These are phyloP conservation scores for Polylopha cassiicola DNA, from an alignment of 2,888 invertebrate species.

Conservation along the genomic window DNA sequence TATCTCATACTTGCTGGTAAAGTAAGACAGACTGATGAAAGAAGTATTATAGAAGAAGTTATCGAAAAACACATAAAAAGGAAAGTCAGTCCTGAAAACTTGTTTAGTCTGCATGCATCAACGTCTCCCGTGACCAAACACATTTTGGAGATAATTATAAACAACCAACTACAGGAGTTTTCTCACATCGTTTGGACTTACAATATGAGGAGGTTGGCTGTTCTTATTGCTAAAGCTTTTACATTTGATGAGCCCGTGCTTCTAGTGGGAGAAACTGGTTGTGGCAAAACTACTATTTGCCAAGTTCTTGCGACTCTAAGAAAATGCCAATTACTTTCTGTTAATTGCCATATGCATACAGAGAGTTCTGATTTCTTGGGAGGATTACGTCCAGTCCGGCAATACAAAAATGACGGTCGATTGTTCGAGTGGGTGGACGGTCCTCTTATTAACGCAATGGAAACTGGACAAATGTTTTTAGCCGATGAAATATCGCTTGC, in stretches of 20 bases:
- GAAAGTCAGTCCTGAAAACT: constrained; percentile 80
- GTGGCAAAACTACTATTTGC: constrained; percentile 97
- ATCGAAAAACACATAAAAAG: constrained; percentile 88
- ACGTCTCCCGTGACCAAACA: constrained; percentile 87
- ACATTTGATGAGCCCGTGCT: constrained; percentile 95
- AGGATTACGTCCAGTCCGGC: constrained; percentile 92
- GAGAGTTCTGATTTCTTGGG: constrained; percentile 99
- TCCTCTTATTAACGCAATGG: constrained; percentile 94
- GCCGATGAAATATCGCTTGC: constrained; percentile 99
- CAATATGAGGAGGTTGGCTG: constrained; percentile 89
- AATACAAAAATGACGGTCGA: constrained; percentile 76
- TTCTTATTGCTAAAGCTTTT: constrained; percentile 88
- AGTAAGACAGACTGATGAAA: constrained; percentile 90
- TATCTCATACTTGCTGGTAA: constrained; percentile 95
- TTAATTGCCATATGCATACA: constrained; percentile 99
- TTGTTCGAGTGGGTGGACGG: constrained; percentile 99
- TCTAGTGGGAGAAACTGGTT: constrained; percentile 97
- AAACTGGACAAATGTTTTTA: constrained; percentile 90
- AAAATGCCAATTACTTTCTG: constrained; percentile 82
- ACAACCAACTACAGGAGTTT: constrained; percentile 76
- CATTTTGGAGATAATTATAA: constrained; percentile 82
- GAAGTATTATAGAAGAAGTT: constrained; percentile 86
- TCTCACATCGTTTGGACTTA: constrained; percentile 95
- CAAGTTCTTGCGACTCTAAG: constrained; percentile 88
- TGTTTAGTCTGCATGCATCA: constrained; percentile 82